Evolutionary conservation across 2,797 vertebrate species (phyloP), one percentile per base, ranked within the genome.

Genomic region (Merluccius polli): DNA sequence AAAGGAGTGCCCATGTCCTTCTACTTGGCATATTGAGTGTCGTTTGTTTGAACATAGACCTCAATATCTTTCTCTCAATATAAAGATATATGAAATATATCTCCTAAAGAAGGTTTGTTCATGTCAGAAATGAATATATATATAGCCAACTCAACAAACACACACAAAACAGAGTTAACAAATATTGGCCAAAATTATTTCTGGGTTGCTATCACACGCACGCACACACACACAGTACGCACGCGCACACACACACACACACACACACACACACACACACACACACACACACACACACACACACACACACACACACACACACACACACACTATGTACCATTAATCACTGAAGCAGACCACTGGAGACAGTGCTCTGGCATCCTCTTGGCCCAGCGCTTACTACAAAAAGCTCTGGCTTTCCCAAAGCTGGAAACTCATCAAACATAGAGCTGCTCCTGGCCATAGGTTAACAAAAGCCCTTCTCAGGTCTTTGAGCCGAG

Each of bases 401-500:
- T 88, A 88, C 84, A 86, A 87, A 88, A 90, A 87, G 80, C 85
- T 87, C 84, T 48, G 59, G 83, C 86, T 88, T 90, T 89, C 85
- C 85, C 85, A 89, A 81, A 92, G 86, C 86, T 91, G 90, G 90
- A 92, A 90, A 83, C 89, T 89, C 92, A 91, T 93, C 91, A 91
- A 91, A 93, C 87, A 86, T 79, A 75, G 86, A 89, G 89, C 91
- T 90, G 85, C 85, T 89, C 86, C 83, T 87, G 85, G 87, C 83
- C 89, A 89, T 83, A 89, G 88, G 89, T 92, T 79, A 91, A 92
- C 92, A 93, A 93, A 92, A 89, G 87, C 88, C 87, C 87, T 89
- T 88, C 91, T 92, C 88, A 91, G 91, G 90, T 91, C 88, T 86
- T 84, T 83, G 79, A 48, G 79, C 84, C 83, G 76, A 59, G 83